Percentiles rank a stretch among this genome's conserved stretches.
Conservation (phyloP, 1,140 invertebrate species). For the Ips typographus region DNA sequence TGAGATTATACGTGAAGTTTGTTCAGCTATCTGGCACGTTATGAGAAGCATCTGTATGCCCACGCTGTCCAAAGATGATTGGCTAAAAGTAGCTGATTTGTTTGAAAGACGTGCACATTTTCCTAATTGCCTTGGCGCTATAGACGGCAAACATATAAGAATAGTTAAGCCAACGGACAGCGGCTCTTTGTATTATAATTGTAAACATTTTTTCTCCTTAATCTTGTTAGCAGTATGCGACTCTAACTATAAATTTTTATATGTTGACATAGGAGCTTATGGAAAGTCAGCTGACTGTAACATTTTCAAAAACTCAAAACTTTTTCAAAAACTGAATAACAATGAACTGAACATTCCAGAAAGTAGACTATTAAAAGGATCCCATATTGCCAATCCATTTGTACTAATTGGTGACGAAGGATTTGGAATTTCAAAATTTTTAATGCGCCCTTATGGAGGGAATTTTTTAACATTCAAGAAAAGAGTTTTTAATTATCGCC, state of each 20-base stretch:
- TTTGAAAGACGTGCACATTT: slow-evolving; percentile 47
- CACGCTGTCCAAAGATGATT: slow-evolving; percentile 34
- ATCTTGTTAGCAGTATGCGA: slow-evolving; percentile 26
- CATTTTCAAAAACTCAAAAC: slow-evolving; percentile 46
- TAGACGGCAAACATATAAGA: slow-evolving; percentile 54
- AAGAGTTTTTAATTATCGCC: slow-evolving; percentile 54
- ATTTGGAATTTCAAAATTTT: slow-evolving; percentile 46
- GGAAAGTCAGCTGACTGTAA: slow-evolving; percentile 50
- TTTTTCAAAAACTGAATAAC: slow-evolving; percentile 41
- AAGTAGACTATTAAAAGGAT: slow-evolving; percentile 32
- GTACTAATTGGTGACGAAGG: slow-evolving; percentile 48
- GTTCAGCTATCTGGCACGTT: slow-evolving; percentile 42
- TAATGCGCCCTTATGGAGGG: slow-evolving; percentile 51
- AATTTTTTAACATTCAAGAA: slow-evolving; percentile 44
- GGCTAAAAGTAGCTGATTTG: slow-evolving; percentile 27
- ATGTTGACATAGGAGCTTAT: slow-evolving; percentile 52
- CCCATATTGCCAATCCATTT: slow-evolving; percentile 37
- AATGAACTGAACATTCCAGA: slow-evolving; percentile 38
- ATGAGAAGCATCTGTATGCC: slow-evolving; percentile 38
- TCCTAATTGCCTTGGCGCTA: slow-evolving; percentile 48
- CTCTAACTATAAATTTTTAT: slow-evolving; percentile 21
- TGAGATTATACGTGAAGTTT: slow-evolving; percentile 44
- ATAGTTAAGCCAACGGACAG: slow-evolving; percentile 44
- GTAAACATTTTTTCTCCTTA: slow-evolving; percentile 47
- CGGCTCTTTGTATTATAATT: slow-evolving; percentile 49